Base-by-base conservation (phyloP, 2,888 invertebrate genomes). In the Apotomis capreana region DNA sequence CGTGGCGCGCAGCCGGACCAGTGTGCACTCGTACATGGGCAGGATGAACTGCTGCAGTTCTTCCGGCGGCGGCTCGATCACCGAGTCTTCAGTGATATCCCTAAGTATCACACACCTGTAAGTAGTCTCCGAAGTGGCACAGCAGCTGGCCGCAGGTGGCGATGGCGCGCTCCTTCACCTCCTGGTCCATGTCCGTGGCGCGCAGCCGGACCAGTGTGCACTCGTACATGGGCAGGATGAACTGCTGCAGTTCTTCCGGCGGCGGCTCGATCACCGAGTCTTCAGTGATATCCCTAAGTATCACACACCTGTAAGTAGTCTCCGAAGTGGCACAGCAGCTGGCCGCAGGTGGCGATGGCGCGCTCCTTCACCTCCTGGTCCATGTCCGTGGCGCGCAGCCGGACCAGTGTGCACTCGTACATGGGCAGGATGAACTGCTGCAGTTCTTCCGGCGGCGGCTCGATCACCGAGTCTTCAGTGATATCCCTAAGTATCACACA, bases 331-430 rank as follows among this genome's bases (percentile, higher is more conserved):
- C 97, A 97, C 63, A 99, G 95, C 64, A 99, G 96, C 88, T 99
- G 98, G 12, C 99, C 98, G 96, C 98, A 98, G 81, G 99, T 98
- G 0, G 98, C 97, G 76, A 99, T 99, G 9, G 99, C 99, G 37
- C 98, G 95, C 86, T 99, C 99, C 89, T 99, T 99, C 0, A 99
- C 99, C 91, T 99, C 99, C 87, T 99, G 99, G 92, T 99, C 99
- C 84, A 99, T 98, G 86, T 99, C 99, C 0, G 99, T 97, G 49
- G 99, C 98, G 81, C 96, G 96, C 54, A 99, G 94, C 73, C 98
- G 95, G 74, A 96, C 95, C 78, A 98, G 90, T 0, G 98, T 98
- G 81, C 97, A 97, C 73, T 95, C 94, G 89, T 99, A 99, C 85
- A 97, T 95, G 71, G 96, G 95, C 12, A 94, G 94, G 36, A 97